Base-by-base conservation (phyloP, 2,113 vertebrate genomes). In the Myrmecophaga tridactyla region DNA sequence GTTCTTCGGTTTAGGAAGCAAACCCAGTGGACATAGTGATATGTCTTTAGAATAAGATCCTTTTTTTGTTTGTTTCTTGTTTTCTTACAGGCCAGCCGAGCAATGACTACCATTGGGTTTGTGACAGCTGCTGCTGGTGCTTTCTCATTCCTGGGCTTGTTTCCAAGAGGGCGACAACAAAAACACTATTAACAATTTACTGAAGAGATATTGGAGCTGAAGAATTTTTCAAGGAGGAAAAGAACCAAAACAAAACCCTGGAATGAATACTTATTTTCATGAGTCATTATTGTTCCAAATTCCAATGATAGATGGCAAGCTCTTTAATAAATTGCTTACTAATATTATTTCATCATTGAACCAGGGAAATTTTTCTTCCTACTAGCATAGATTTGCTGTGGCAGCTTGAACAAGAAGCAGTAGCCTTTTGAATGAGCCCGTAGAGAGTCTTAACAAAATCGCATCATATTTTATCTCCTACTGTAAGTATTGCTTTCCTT, bases 131-230 rank as follows among this genome's bases (percentile, higher is more conserved):
- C 98, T 7, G 98, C 99, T 3, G 98, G 99, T 95, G 98, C 98
- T 89, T 98, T 99, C 97, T 99, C 99, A 46, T 97, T 99, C 96
- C 97, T 99, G 96, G 98, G 99, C 95, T 97, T 99, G 89, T 98
- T 99, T 97, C 98, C 98, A 97, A 98, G 98, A 67, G 98, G 98
- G 91, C 98, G 95, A 87, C 95, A 86, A 96, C 98, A 98, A 97
- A 98, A 98, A 94, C 98, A 98, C 82, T 99, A 98, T 97, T 99
- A 97, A 98, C 0, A 25, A 25, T 48, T 94, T 15, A 9, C 34
- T 1, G 6, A 92, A 82, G 7, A 95, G 46, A 80, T 53, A 48
- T 77, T 6, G 43, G 84, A 89, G 83, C 73, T 86, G 84, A 63
- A 31, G 92, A 82, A 94, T 83, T 92, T 86, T 94, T 86, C 43